A percentile compares a stretch with the other conserved stretches of the same genome.
Evolutionary conservation across 2,888 invertebrate species (phyloP).

Genomic region (Callosobruchus maculatus): DNA sequence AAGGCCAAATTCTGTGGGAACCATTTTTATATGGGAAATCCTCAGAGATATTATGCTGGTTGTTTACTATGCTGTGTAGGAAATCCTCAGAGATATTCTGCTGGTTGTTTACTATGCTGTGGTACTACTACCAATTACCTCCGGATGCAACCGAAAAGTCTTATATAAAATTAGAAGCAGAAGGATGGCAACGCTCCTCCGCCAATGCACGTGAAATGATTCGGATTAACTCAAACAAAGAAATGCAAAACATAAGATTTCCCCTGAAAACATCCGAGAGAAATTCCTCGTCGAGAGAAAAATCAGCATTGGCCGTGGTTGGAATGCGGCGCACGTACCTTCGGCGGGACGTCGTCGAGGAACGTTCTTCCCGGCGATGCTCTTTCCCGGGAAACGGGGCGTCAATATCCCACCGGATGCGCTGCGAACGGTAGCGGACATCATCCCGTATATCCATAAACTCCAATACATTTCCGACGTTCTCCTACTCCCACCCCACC

Average conservation of each 20-base stretch:
- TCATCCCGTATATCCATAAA: constrained; percentile 36
- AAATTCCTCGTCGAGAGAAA: constrained; percentile 2
- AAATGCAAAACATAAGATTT: not conserved
- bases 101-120: too few species aligned
- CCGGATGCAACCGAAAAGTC: not conserved
- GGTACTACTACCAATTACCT: too few species aligned
- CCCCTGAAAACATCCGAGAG: not conserved
- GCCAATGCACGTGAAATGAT: not conserved
- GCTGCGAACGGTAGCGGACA: constrained; percentile 23
- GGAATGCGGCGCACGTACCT: constrained; percentile 7
- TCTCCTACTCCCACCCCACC: constrained; percentile 28
- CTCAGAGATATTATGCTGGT: too few species aligned
- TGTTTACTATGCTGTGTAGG: too few species aligned
- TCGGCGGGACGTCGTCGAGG: not conserved
- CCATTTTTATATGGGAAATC: too few species aligned
- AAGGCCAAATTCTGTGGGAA: too few species aligned
- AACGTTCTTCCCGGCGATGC: not conserved
- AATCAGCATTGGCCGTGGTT: not conserved
- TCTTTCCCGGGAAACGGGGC: constrained; percentile 2
- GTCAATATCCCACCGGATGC: not conserved
- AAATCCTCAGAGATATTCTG: too few species aligned
- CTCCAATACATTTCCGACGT: constrained; percentile 37
- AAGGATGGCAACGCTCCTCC: not conserved
- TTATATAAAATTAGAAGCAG: not conserved
- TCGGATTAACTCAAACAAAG: not conserved